Evolutionary conservation across 1,140 invertebrate genomes (phyloP).

Genomic region (Drosophila elegans): DNA sequence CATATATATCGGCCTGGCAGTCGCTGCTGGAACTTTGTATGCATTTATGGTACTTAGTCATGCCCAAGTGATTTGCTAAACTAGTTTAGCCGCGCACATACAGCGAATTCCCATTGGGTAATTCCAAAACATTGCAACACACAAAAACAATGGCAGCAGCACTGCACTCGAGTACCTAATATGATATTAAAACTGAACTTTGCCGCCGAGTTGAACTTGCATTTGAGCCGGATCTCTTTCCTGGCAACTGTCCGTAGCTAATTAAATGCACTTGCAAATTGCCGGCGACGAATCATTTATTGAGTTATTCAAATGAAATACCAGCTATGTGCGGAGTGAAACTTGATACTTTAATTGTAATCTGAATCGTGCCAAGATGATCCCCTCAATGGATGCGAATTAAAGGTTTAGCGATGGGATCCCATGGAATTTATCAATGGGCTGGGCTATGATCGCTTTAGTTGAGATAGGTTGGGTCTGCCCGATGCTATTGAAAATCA

Average conservation of each 20-base stretch:
- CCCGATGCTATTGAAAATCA: conserved; percentile 8
- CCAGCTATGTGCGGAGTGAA: conserved; percentile 69
- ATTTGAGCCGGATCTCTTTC: conserved; percentile 65
- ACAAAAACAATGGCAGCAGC: conserved; percentile 66
- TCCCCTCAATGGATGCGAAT: conserved; percentile 7
- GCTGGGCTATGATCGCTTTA: conserved; percentile 25
- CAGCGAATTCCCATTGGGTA: conserved; percentile 65
- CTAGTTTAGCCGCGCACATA: conserved; percentile 60
- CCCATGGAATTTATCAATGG: conserved; percentile 35
- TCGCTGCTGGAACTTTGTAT: conserved; percentile 68
- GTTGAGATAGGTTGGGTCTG: conserved; percentile 38
- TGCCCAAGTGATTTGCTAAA: conserved; percentile 80
- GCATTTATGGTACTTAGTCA: conserved; percentile 82
- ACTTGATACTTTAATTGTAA: conserved; percentile 68
- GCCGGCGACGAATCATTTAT: conserved; percentile 64
- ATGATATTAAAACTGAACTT: conserved; percentile 71
- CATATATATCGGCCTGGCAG: conserved; percentile 2
- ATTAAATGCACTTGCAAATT: conserved; percentile 68
- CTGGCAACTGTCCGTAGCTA: conserved; percentile 39
- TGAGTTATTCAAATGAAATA: conserved; percentile 78
- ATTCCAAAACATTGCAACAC: conserved; percentile 54
- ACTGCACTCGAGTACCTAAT: conserved; percentile 47
- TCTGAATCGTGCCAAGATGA: conserved; percentile 50
- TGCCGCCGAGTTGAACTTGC: conserved; percentile 40
- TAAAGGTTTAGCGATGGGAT: conserved; percentile 9